Evolutionary conservation across 1,140 invertebrate species (phyloP).

Genomic region (Vanessa atalanta): DNA sequence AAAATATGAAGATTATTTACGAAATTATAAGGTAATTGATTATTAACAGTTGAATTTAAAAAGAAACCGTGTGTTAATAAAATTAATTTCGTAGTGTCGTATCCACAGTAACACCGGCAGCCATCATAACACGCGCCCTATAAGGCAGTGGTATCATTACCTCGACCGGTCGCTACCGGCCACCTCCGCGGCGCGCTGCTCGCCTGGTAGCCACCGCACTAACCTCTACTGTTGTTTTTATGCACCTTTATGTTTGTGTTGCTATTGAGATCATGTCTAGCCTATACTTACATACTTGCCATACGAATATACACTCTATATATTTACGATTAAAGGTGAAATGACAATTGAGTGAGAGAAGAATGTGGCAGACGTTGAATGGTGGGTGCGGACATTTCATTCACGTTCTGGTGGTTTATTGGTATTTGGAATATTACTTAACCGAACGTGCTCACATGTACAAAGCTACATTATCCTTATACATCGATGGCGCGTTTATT

Average conservation of each 20-base stretch:
- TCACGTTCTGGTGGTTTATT: conserved; percentile 60
- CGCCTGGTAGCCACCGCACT: conserved; percentile 59
- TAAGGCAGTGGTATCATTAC: conserved; percentile 74
- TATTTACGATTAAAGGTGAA: conserved; percentile 26
- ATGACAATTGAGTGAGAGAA: conserved; percentile 9
- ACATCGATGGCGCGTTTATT: conserved; percentile 17
- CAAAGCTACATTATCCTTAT: conserved; percentile 38
- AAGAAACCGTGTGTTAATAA: neutral
- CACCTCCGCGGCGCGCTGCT: conserved; percentile 54
- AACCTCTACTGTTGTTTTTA: conserved; percentile 66
- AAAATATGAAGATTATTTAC: no score
- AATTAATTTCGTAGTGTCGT: neutral
- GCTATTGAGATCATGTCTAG: conserved; percentile 60
- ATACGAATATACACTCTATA: conserved; percentile 34
- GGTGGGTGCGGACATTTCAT: conserved; percentile 63
- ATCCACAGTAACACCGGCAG: conserved; percentile 49
- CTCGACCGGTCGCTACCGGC: conserved; percentile 60
- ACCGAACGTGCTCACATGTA: conserved; percentile 50
- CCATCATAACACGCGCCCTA: conserved; percentile 66
- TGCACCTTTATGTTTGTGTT: conserved; percentile 57
- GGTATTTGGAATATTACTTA: conserved; percentile 66
- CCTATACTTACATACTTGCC: conserved; percentile 34
- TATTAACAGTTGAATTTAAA: neutral
- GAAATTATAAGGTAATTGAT: no score
- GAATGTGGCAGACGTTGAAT: conserved; percentile 54